Evolutionary conservation across 37 sponge, comb jelly and placozoan genomes (phyloP), one percentile per base, ranked within the genome.

Genomic region (Amphimedon queenslandica): DNA sequence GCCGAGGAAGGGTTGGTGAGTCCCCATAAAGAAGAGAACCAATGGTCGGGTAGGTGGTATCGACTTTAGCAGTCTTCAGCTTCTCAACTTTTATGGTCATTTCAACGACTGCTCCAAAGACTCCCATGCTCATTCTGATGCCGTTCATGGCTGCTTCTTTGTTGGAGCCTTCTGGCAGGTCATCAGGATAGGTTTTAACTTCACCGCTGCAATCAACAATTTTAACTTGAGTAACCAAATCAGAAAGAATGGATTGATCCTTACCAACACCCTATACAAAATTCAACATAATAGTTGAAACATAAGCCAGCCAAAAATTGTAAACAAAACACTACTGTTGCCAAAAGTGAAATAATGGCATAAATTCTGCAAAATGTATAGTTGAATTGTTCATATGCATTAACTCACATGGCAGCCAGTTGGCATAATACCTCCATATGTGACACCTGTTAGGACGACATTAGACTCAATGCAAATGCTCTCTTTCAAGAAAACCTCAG

Each of bases 101-200:
- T 39, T 77, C 77, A 23, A 66, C 68, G 13, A 77, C 37, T 27
- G 66, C 77, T 23, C 77, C 77, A 16, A 77, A 77, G 34, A 77
- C 63, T 61, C 77, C 77, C 31, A 77, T 36, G 16, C 39, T 51
- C 2, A 51, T 36, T 4, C 57, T 29, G 1, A 66, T 31, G 13
- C 67, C 67, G 30, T 66, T 77, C 68, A 77, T 34, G 8, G 23
- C 57, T 16, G 65, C 57, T 4, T 39, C 67, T 18, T 37, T 51
- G 23, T 25, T 11, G 27, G 21, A 6, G 27, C 21, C 61, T 6
- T 6, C 21, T 60, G 23, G 61, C 21, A n/a, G 21, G 28, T 70
- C 70, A 23, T 70, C 70, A 27, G 53, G 70, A 31, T 41, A 65
- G 13, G 29, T 47, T 4, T 33, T n/a, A 1, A 66, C 20, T 21